These are phyloP conservation scores for Echiichthys vipera DNA, from an alignment of 2,797 vertebrate species.

Conservation along the genomic window DNA sequence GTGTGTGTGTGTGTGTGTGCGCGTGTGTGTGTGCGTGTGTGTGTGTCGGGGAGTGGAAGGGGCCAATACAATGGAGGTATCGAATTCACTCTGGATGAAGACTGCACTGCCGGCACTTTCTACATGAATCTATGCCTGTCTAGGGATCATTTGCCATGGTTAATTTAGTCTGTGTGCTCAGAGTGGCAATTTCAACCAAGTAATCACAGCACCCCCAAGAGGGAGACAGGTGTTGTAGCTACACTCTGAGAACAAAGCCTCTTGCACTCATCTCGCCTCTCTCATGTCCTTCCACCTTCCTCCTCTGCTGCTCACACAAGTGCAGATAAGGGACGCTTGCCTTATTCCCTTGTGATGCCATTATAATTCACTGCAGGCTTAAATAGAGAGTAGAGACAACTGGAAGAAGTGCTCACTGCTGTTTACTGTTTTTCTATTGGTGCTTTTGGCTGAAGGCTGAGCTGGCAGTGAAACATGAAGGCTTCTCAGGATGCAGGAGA, in stretches of 20 bases:
- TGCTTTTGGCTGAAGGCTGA: slow-evolving; percentile 57
- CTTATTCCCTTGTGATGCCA: slow-evolving; percentile 57
- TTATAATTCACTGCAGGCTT: slow-evolving; percentile 58
- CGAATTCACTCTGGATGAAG: slow-evolving; percentile 77
- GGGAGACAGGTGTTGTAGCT: slow-evolving; percentile 59
- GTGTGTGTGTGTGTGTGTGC: slow-evolving; percentile 8
- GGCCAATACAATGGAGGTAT: slow-evolving; percentile 73
- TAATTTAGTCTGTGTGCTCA: slow-evolving; percentile 77
- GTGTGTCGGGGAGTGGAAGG: background rate
- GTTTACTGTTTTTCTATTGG: slow-evolving; percentile 61
- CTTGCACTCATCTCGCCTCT: slow-evolving; percentile 46
- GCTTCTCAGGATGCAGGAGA: slow-evolving; percentile 58
- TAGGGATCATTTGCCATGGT: slow-evolving; percentile 79
- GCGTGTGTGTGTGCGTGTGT: slow-evolving; percentile 29
- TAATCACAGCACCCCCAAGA: slow-evolving; percentile 85
- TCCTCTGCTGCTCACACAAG: slow-evolving; percentile 44
- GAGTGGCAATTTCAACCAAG: slow-evolving; percentile 69
- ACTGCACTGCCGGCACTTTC: slow-evolving; percentile 78
- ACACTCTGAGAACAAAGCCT: slow-evolving; percentile 61
- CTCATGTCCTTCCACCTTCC: slow-evolving; percentile 54
- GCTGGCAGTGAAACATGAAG: slow-evolving; percentile 72
- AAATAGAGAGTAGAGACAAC: slow-evolving; percentile 40
- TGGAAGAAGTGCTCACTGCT: slow-evolving; percentile 39
- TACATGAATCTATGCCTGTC: slow-evolving; percentile 79
- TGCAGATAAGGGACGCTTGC: slow-evolving; percentile 55